Evolutionary conservation across 2,797 vertebrate species (phyloP), one percentile per base, ranked within the genome.

Genomic region (Onychomys torridus): DNA sequence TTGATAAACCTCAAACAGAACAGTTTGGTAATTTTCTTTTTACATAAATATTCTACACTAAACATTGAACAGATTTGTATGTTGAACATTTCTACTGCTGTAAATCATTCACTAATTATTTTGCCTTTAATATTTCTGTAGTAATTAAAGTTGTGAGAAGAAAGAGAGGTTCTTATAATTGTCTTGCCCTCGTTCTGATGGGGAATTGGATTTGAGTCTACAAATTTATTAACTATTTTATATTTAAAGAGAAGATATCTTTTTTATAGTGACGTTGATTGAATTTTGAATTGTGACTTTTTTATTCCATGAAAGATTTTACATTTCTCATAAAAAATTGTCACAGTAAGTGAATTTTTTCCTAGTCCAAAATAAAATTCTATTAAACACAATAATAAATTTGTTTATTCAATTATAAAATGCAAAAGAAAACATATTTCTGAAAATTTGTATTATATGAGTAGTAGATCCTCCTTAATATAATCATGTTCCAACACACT

Each of bases 121-220:
- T 71, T 91, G 13, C 13, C 40, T 89, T 52, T 40, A 25, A 82
- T 86, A 55, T 76, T 32, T 71, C 5, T 59, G 21, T 81, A 77
- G 0, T 91, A 89, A 65, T 12, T 91, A 34, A 65, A 91, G 21
- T 14, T 52, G 81, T 29, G 23, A 6, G 88, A 73, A 85, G 12
- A 75, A 73, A 49, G 14, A 25, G 19, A 78, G 77, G 49, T 21
- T 55, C 67, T 75, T 11, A 19, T 49, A 37, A 94, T 67, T 82
- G 1, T n/a, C 49, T 37, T 86, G 13, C 8, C 83, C 63, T 93
- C 34, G 9, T 79, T 96, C 82, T 6, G 46, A 76, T 37, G 5
- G 25, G 6, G 2, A 52, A 67, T 55, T 86, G 55, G 63, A 96
- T 97, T 95, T 96, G 86, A 96, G 96, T 90, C 2, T 86, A 2